These are phyloP conservation scores for Agrilus mali DNA, from an alignment of 2,888 invertebrate species.

Conservation along the genomic window DNA sequence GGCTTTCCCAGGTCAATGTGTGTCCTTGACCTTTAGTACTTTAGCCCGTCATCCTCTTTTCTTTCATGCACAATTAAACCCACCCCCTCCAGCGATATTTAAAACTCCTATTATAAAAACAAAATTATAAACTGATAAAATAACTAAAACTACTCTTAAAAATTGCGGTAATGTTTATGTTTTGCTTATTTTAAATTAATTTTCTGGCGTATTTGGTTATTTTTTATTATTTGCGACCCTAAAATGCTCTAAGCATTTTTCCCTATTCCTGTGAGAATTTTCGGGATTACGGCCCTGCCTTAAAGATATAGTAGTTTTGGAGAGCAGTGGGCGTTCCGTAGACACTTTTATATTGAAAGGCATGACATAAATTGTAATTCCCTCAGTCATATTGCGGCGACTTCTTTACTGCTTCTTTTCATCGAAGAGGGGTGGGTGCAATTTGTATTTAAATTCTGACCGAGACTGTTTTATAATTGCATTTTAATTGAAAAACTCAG, in stretches of 20 bases:
- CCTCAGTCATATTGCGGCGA: slow-evolving; percentile 23
- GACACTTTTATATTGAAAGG: slow-evolving; percentile 11
- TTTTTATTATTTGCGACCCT: no score
- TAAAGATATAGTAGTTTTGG: background rate
- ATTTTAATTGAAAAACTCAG: slow-evolving; percentile 16
- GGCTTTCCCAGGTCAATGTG: no score
- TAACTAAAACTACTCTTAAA: no score
- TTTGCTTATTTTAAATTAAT: no score
- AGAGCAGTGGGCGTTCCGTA: slow-evolving; percentile 11
- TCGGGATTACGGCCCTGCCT: background rate
- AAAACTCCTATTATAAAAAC: no score
- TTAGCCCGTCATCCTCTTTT: no score
- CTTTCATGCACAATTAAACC: no score
- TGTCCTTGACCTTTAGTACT: no score
- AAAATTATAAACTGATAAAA: no score
- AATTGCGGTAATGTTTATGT: no score
- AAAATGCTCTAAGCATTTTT: background rate
- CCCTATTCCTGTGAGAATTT: background rate
- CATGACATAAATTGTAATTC: slow-evolving; percentile 19
- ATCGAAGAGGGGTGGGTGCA: slow-evolving; percentile 21
- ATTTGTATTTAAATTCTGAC: slow-evolving; percentile 26
- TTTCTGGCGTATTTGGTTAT: no score
- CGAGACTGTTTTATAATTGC: slow-evolving; percentile 19
- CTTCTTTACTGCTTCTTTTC: slow-evolving; percentile 22
- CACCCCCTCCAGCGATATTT: no score